Conservation (phyloP, 2,888 invertebrate species). For the Rugalucina vietnamica region DNA sequence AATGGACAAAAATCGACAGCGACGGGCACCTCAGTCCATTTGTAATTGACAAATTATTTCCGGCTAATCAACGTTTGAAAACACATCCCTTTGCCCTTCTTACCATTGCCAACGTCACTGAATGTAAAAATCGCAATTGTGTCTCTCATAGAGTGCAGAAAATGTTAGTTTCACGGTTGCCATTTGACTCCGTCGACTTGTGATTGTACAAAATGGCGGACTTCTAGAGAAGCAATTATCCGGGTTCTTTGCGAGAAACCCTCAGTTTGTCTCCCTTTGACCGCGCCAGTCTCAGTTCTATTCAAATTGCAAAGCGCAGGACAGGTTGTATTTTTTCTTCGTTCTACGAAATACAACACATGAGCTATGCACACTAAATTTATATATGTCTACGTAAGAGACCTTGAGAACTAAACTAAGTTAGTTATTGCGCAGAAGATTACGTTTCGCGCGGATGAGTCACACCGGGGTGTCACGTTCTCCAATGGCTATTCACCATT, state of each 20-base stretch:
- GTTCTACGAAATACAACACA: no score
- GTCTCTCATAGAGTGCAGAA: not conserved
- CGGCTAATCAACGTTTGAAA: no score
- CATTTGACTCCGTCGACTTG: slow-evolving; percentile 7
- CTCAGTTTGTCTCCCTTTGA: not conserved
- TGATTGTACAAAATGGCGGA: slow-evolving; percentile 53
- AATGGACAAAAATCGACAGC: not conserved
- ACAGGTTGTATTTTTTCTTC: no score
- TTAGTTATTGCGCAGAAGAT: no score
- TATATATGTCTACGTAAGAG: no score
- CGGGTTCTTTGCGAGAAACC: slow-evolving; percentile 40
- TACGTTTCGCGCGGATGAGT: no score
- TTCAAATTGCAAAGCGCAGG: no score
- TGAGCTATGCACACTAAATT: no score
- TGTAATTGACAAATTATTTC: not conserved
- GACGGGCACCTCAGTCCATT: not conserved
- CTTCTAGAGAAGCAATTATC: slow-evolving; percentile 56
- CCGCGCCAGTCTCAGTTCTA: no score
- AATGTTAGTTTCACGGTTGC: not conserved
- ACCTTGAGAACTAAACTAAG: no score
- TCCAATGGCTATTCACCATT: no score
- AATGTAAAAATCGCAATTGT: not conserved
- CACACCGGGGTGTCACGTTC: no score
- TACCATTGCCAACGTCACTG: not conserved
- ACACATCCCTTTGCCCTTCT: not conserved